Evolutionary conservation across 2,888 invertebrate genomes (phyloP).

Genomic region (Agonopterix alstromeriana): DNA sequence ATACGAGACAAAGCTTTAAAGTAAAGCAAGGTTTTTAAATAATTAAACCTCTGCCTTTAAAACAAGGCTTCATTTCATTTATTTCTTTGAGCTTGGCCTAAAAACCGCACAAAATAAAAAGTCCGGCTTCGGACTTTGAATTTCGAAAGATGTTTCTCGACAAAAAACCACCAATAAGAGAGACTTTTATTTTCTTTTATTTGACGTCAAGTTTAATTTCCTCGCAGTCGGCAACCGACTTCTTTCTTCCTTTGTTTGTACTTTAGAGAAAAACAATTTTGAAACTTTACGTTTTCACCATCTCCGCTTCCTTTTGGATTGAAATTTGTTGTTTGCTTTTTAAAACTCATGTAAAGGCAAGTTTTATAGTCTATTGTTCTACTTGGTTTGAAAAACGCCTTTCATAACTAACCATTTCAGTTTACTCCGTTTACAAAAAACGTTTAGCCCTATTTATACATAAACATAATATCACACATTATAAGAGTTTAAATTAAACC

Average conservation of each 20-base stretch:
- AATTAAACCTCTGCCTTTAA: too few species aligned
- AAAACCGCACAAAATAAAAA: not conserved
- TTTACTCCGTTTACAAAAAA: too few species aligned
- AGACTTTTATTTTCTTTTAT: constrained; percentile 36
- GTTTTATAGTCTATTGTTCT: too few species aligned
- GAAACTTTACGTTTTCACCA: constrained; percentile 29
- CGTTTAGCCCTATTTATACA: too few species aligned
- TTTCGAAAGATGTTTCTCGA: constrained; percentile 9
- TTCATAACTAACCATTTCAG: too few species aligned
- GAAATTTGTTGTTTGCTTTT: constrained; percentile 33
- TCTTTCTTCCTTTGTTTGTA: constrained; percentile 40
- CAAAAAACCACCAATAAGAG: constrained; percentile 18
- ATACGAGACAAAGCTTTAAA: too few species aligned
- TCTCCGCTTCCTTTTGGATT: constrained; percentile 26
- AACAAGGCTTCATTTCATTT: too few species aligned
- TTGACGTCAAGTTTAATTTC: constrained; percentile 43
- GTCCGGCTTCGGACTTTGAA: constrained; percentile 7
- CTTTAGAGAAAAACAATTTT: constrained; percentile 50
- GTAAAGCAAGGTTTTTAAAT: too few species aligned
- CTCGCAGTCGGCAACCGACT: constrained; percentile 18
- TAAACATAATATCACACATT: too few species aligned
- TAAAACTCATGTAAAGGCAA: not conserved
- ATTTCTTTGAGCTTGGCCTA: too few species aligned
- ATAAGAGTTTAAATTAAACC: too few species aligned
- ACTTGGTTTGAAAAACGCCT: too few species aligned